Base-by-base conservation (phyloP, 1,140 invertebrate genomes). In the Tetragonula clypearis region DNA sequence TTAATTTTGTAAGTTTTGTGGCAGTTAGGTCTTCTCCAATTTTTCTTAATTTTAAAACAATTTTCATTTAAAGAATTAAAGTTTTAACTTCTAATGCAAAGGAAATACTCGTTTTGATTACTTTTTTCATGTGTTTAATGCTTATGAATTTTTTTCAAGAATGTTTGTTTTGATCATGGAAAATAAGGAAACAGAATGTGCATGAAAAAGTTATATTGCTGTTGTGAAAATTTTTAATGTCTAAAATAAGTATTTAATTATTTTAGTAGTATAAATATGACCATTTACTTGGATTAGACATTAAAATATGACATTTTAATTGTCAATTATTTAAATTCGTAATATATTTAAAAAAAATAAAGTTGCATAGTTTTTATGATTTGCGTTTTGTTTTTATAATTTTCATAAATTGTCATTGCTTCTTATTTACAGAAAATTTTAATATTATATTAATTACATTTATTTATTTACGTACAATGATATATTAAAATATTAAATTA, bases 1-100 rank as follows among this genome's bases (percentile, higher is more conserved):
- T 90, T 89, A 92, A 94, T 87, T 93, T 94, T 93, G 94, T 95
- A 95, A 95, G 94, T 95, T 88, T 91, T 84, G 82, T 26, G 85
- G 66, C 26, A 71, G 30, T 65, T 75, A 83, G 73, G 84, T 56
- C 69, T n/a, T 55, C 23, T 71, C 30, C 49, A 55, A 80, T 9
- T 88, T 69, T 68, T 72, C 65, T 83, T 66, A 30, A n/a, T 72
- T 65, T 17, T 23, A 55, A 75, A 82, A 9, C 26, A 62, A 23
- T 6, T 58, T 72, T 81, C 53, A 53, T 73, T 73, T 73, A 2
- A 21, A 60, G 2, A n/a, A 26, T 65, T 49, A 66, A 79, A 15
- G 21, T 17, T 15, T 21, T 56, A 79, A 4, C 58, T 58, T 30
- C 12, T 2, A 15, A 41, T 58, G 41, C n/a, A 72, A 71, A 30